Evolutionary conservation across 2,113 vertebrate genomes (phyloP), one percentile per base, ranked within the genome.

Genomic region (Pyrgilauda ruficollis): DNA sequence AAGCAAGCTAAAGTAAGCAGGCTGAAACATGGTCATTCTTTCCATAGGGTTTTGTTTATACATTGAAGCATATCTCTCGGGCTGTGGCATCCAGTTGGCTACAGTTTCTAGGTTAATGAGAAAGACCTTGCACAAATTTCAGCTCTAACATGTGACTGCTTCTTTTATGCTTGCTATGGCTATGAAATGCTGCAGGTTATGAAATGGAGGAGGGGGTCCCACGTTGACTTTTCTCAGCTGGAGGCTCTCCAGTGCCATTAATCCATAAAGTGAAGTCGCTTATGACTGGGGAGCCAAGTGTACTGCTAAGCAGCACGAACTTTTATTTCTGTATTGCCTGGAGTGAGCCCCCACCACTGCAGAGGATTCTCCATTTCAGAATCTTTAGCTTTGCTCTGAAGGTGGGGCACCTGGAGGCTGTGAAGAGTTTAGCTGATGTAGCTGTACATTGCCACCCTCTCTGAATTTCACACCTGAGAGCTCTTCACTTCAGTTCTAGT

Each of bases 31-130:
- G 47, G 18, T 56, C 56, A 84, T 70, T 92, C 43, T 94, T 95
- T 94, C 72, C 84, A 56, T 27, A 61, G 59, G 28, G 31, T 66
- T 88, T 84, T 96, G 90, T 86, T 97, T 97, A 96, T 67, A 79
- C 22, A 49, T 28, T 30, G 55, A 75, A 73, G 28, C 10, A 11
- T 64, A 41, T 87, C 52, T 79, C 55, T 66, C 83, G 43, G 83
- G 56, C 43, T 82, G 37, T 55, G 43, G 50, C 84, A 68, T 81
- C 83, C 72, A 44, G 39, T 7, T 90, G 81, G 68, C 94, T 91
- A 39, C 50, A 67, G 50, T 82, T 91, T 91, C 78, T 37, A 90
- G 73, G 61, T 77, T 86, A 91, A 93, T 58, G 61, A 91, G 69
- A 84, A 89, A 87, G 67, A 37, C 35, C 75, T 61, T 87, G n/a